phyloP scores from a whole-genome alignment of 2,888 invertebrate species.

The Tetropium fuscum region DNA sequence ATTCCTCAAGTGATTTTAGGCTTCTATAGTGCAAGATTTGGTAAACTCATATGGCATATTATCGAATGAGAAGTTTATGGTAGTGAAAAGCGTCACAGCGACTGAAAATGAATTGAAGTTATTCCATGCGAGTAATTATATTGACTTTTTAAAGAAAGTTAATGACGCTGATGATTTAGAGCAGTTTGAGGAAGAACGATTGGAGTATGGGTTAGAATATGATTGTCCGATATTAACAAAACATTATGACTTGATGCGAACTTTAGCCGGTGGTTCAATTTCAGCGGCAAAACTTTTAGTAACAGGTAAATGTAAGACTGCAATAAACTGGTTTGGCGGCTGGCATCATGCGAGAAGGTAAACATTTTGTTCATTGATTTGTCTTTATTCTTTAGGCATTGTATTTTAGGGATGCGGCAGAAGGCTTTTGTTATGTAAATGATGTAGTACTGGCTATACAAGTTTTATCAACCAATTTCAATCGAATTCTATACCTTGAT shows the following conservation, averaged over 20 bases:
- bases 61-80: conserved; percentile 62
- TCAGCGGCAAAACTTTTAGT: conserved; percentile 76
- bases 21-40: conserved; percentile 72
- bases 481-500: conserved; percentile 82
- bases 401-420: conserved; percentile 80
- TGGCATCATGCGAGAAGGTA: conserved; percentile 90
- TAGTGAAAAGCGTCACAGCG: conserved; percentile 70
- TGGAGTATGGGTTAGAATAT: conserved; percentile 80
- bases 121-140: conserved; percentile 77
- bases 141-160: conserved; percentile 72
- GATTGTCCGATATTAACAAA: conserved; percentile 79
- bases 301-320: conserved; percentile 67
- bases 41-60: conserved; percentile 72
- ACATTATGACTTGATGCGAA: conserved; percentile 72
- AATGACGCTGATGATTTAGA: conserved; percentile 59
- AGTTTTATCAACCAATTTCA: conserved; percentile 72
- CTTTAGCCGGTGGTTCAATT: conserved; percentile 79
- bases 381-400: background rate
- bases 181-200: conserved; percentile 69
- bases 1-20: conserved; percentile 62
- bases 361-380: conserved; percentile 28
- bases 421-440: conserved; percentile 89
- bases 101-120: conserved; percentile 71
- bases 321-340: conserved; percentile 88
- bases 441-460: conserved; percentile 86